Evolutionary conservation across 1,140 invertebrate genomes (phyloP).

Genomic region (Drosophila burlai): DNA sequence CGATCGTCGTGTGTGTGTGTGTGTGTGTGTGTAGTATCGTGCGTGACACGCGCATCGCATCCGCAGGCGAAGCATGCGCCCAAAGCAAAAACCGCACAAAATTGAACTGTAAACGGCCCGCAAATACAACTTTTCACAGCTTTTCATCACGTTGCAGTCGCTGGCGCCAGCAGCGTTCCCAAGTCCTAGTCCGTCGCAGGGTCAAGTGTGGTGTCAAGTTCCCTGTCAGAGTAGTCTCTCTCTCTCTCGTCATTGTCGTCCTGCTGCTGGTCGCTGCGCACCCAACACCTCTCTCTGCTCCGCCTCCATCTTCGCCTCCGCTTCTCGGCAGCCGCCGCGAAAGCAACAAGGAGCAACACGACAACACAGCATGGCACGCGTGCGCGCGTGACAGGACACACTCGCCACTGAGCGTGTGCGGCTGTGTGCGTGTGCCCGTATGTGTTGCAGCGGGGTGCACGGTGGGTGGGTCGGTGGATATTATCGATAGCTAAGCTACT

Average conservation of each 20-base stretch:
- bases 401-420: slow-evolving; percentile 6
- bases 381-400: slow-evolving; percentile 30
- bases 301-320: slow-evolving; percentile 20
- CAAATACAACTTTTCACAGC: slow-evolving; percentile 8
- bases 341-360: slow-evolving; percentile 35
- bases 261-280: slow-evolving; percentile 40
- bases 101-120: slow-evolving; percentile 14
- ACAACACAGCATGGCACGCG: slow-evolving; percentile 18
- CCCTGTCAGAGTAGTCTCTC: neutral
- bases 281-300: slow-evolving; percentile 1
- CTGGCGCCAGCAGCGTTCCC: slow-evolving; percentile 22
- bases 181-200: neutral
- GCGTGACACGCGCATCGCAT: slow-evolving; percentile 21
- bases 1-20: neutral
- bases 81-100: slow-evolving; percentile 23
- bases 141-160: slow-evolving; percentile 11
- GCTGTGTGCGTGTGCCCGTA: slow-evolving; percentile 17
- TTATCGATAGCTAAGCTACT: neutral
- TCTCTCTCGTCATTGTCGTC: neutral
- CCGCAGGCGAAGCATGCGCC: slow-evolving; percentile 43
- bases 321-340: slow-evolving; percentile 33
- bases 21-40: neutral
- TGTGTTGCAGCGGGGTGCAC: slow-evolving; percentile 22
- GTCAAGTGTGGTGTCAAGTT: neutral
- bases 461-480: slow-evolving; percentile 29